Percentiles rank a stretch among this genome's conserved stretches.
phyloP scores from a whole-genome alignment of 2,113 vertebrate genomes.

The Gila orcuttii region DNA sequence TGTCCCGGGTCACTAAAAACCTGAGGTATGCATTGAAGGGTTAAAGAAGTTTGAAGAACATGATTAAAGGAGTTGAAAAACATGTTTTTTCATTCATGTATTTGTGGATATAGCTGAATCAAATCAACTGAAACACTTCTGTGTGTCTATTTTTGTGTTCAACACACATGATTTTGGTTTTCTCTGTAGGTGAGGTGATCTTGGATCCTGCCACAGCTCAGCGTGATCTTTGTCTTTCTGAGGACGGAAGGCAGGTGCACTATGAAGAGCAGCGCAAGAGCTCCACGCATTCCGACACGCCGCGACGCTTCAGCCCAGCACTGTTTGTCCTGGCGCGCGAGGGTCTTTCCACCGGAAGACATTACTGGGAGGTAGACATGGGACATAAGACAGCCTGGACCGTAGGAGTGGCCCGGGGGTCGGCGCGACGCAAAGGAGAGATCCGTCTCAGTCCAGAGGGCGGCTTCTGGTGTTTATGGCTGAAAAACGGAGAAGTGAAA shows the following conservation, averaged over 20 bases:
- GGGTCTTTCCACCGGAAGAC: slow-evolving; percentile 66
- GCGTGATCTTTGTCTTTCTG: slow-evolving; percentile 70
- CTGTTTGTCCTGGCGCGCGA: slow-evolving; percentile 74
- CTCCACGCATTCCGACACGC: slow-evolving; percentile 61
- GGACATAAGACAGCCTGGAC: slow-evolving; percentile 76
- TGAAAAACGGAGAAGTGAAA: slow-evolving; percentile 75
- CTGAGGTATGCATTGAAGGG: no score
- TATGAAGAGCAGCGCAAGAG: slow-evolving; percentile 70
- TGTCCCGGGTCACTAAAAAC: no score
- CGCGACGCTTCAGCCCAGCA: slow-evolving; percentile 73
- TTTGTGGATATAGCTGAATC: no score
- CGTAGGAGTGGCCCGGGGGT: slow-evolving; percentile 65
- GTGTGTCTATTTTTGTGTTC: neutral
- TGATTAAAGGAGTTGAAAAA: no score
- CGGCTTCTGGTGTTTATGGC: slow-evolving; percentile 79
- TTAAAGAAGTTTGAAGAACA: no score
- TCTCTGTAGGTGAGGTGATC: slow-evolving; percentile 72
- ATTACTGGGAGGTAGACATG: slow-evolving; percentile 81
- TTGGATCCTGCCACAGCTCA: slow-evolving; percentile 76
- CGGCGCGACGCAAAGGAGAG: slow-evolving; percentile 75
- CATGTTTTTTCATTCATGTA: no score
- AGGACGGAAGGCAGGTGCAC: slow-evolving; percentile 73
- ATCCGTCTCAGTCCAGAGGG: slow-evolving; percentile 76
- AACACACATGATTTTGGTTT: neutral
- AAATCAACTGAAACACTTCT: no score